Percentiles rank a stretch among this genome's conserved stretches.
These are phyloP conservation scores for Lepidochrysops patricia DNA, from an alignment of 2,888 invertebrate species.

Conservation along the genomic window DNA sequence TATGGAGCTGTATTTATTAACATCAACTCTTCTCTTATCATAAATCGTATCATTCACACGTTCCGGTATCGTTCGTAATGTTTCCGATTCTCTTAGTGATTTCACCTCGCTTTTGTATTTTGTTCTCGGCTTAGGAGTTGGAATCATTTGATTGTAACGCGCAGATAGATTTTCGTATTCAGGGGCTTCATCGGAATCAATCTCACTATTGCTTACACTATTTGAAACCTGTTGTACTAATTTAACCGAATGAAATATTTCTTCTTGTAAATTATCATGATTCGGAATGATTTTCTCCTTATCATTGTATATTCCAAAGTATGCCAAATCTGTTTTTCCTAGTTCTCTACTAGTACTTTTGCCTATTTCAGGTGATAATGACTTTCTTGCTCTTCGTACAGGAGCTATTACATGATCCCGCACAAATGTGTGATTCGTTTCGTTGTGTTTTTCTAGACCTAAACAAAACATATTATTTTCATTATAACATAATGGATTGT, in stretches of 20 bases:
- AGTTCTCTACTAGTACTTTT: conserved; percentile 63
- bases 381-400: conserved; percentile 30
- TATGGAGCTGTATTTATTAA: not conserved
- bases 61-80: conserved; percentile 49
- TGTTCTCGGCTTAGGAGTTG: conserved; percentile 48
- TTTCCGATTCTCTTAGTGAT: conserved; percentile 33
- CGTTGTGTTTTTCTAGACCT: conserved; percentile 23
- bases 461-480: too few species aligned
- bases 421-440: conserved; percentile 21
- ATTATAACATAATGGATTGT: too few species aligned
- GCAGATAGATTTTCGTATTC: conserved; percentile 57
- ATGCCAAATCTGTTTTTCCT: conserved; percentile 75
- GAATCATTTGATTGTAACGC: conserved; percentile 32
- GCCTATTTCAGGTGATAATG: conserved; percentile 39
- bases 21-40: conserved; percentile 24
- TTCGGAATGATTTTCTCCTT: conserved; percentile 22
- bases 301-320: conserved; percentile 64
- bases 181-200: conserved; percentile 55
- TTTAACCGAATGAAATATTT: conserved; percentile 56
- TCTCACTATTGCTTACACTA: conserved; percentile 60
- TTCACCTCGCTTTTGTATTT: conserved; percentile 41
- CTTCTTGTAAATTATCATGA: conserved; percentile 37
- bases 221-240: conserved; percentile 56
- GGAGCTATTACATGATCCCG: conserved; percentile 9
- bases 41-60: conserved; percentile 34